A percentile compares a stretch with the other conserved stretches of the same genome.
These are phyloP conservation scores for Dicerorhinus sumatrensis DNA, from an alignment of 2,113 vertebrate genomes.

Conservation along the genomic window DNA sequence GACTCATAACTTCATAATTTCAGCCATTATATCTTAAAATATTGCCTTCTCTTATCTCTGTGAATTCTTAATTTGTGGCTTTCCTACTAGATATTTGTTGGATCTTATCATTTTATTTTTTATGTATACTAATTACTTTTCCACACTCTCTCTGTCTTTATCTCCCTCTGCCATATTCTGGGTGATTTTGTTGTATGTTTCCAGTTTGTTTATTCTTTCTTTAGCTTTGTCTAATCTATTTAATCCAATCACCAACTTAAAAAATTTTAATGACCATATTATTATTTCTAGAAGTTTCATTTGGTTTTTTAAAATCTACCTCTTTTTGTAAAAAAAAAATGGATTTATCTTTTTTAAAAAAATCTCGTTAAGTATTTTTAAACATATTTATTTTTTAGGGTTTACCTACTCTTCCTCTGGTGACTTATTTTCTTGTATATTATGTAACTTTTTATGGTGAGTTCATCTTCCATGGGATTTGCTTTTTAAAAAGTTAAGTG, in stretches of 20 bases:
- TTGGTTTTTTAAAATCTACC: not conserved
- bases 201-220: not conserved
- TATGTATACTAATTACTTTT: not conserved
- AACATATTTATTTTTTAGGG: not conserved
- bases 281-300: not conserved
- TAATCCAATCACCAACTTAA: not conserved
- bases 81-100: not conserved
- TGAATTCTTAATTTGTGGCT: not conserved
- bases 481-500: not conserved
- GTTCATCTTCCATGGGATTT: not conserved
- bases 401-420: not conserved
- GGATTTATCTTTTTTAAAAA: not conserved
- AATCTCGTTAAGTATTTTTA: not conserved
- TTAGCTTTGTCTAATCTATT: not conserved
- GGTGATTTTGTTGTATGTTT: not conserved
- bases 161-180: not conserved
- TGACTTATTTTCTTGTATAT: not conserved
- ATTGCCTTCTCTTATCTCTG: not conserved
- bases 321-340: not conserved
- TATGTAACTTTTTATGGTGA: not conserved
- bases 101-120: slow-evolving; percentile 3
- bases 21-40: not conserved
- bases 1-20: not conserved
- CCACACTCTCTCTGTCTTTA: not conserved
- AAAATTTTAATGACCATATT: not conserved